Evolutionary conservation across 2,797 vertebrate species (phyloP).

Genomic region (Taenioides sp.): DNA sequence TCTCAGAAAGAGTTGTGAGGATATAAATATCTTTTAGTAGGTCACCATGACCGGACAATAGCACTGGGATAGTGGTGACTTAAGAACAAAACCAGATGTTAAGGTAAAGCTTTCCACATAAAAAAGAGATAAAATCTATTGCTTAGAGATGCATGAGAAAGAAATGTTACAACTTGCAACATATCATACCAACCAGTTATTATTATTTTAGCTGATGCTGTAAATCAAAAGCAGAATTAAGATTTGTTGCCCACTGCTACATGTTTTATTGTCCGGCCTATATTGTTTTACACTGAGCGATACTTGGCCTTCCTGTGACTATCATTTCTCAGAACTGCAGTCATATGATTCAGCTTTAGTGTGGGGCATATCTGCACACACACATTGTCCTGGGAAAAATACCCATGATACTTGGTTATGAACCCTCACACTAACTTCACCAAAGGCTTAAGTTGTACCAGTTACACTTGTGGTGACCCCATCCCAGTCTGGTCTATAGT

Average conservation of each 20-base stretch:
- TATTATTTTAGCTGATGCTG: background rate
- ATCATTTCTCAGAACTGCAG: conserved; percentile 24
- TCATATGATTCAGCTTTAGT: conserved; percentile 63
- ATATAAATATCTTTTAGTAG: conserved; percentile 79
- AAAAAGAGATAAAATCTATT: background rate
- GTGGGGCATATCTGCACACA: conserved; percentile 42
- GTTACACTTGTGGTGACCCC: conserved; percentile 51
- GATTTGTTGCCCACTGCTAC: background rate
- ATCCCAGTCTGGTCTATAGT: conserved; percentile 61
- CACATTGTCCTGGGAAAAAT: conserved; percentile 27
- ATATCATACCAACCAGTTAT: background rate
- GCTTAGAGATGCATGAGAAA: background rate
- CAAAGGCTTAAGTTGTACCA: conserved; percentile 35
- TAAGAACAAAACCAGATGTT: conserved; percentile 21
- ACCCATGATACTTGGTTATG: conserved; percentile 28
- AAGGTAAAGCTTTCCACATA: conserved; percentile 26
- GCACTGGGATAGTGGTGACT: conserved; percentile 31
- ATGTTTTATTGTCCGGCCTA: background rate
- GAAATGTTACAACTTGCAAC: background rate
- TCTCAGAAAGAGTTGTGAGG: conserved; percentile 50
- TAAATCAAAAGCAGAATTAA: background rate
- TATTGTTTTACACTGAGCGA: background rate
- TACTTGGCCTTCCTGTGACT: conserved; percentile 11
- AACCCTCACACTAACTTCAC: conserved; percentile 38
- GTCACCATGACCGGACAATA: conserved; percentile 61